Conservation (phyloP, 30 jellyfish, hydroid and myxozoan genomes). For the Mastigias papua region DNA sequence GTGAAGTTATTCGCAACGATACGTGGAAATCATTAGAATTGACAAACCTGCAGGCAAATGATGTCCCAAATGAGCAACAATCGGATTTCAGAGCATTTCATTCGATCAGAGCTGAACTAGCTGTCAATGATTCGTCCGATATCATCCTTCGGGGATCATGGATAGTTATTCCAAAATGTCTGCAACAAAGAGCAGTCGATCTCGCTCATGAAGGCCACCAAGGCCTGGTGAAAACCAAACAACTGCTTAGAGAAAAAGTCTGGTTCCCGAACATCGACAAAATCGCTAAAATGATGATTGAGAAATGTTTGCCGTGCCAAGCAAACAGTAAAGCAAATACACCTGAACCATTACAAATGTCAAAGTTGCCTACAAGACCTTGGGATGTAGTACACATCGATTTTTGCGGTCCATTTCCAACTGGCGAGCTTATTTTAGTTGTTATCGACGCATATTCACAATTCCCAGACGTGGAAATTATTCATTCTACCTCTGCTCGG, state of each 20-base stretch:
- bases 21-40: background rate
- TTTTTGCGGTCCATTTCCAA: constrained; percentile 32
- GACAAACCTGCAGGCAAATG: background rate
- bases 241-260: constrained; percentile 15
- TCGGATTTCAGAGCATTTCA: no score
- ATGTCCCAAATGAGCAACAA: background rate
- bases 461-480: constrained; percentile 48
- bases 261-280: constrained; percentile 31
- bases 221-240: constrained; percentile 23
- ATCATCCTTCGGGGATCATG: background rate
- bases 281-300: constrained; percentile 3
- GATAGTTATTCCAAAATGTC: background rate
- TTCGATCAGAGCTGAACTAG: no score
- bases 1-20: background rate
- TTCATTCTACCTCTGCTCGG: constrained; percentile 13
- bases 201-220: constrained; percentile 37
- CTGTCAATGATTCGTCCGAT: background rate
- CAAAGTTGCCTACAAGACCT: constrained; percentile 27
- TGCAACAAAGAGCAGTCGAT: constrained; percentile 7
- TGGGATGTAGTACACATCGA: constrained; percentile 22
- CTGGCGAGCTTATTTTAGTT: constrained; percentile 21
- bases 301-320: constrained; percentile 14
- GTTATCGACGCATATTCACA: constrained; percentile 32
- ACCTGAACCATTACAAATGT: constrained; percentile 27
- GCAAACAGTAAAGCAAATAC: constrained; percentile 28